Evolutionary conservation across 2,888 invertebrate species (phyloP).

Genomic region (Tineola bisselliella): DNA sequence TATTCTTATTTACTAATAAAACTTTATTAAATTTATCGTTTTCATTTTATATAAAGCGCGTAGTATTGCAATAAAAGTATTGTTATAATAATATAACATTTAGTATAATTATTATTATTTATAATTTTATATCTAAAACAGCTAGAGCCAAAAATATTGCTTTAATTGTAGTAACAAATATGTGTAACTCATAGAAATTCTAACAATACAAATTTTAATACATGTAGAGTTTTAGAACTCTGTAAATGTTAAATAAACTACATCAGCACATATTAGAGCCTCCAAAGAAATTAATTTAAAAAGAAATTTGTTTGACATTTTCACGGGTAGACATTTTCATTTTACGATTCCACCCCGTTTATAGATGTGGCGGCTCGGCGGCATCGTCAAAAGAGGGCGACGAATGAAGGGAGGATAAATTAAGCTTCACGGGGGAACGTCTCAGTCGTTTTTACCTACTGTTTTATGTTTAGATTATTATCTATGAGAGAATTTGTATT

Average conservation of each 20-base stretch:
- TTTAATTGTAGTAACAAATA: no score
- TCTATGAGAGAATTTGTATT: no score
- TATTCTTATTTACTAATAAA: no score
- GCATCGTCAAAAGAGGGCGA: neutral
- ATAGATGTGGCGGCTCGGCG: neutral
- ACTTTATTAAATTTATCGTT: no score
- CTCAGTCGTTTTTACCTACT: neutral
- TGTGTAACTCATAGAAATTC: no score
- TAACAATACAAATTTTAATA: no score
- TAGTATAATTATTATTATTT: no score
- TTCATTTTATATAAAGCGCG: no score
- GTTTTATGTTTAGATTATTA: neutral
- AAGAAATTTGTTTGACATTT: neutral
- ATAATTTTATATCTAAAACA: no score
- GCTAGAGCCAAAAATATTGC: no score
- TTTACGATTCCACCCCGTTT: slow-evolving; percentile 4
- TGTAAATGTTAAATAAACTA: neutral
- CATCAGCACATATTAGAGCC: neutral
- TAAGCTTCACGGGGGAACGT: neutral
- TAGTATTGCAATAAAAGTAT: no score
- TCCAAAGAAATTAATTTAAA: neutral
- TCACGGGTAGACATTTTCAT: neutral
- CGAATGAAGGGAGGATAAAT: slow-evolving; percentile 5
- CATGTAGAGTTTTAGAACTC: neutral
- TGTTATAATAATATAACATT: no score